phyloP scores from a whole-genome alignment of 2,113 vertebrate species.

The Fukomys damarensis region DNA sequence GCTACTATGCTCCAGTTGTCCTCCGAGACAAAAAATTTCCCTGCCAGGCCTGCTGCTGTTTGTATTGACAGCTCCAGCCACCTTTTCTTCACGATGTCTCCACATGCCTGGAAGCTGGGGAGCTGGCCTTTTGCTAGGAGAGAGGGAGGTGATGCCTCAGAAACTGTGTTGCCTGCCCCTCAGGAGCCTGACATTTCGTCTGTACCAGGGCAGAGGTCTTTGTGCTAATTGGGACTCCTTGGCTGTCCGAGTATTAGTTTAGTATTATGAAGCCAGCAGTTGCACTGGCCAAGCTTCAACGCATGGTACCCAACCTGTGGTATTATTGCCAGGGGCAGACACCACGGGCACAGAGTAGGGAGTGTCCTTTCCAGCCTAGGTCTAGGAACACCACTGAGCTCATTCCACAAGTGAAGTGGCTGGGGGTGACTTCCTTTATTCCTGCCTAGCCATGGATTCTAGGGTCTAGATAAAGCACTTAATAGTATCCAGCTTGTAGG shows the following conservation, averaged over 20 bases:
- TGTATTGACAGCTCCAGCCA: not conserved
- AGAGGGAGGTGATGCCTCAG: not conserved
- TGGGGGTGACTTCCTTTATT: not conserved
- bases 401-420: not conserved
- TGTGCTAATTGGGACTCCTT: constrained; percentile 55
- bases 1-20: not conserved
- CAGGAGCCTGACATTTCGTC: constrained; percentile 52
- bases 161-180: not conserved
- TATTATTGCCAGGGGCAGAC: not conserved
- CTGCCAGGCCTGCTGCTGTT: not conserved
- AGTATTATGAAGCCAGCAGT: not conserved
- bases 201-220: not conserved
- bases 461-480: not conserved
- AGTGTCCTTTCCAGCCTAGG: not conserved
- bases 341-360: not conserved
- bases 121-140: constrained; percentile 45
- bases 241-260: not conserved
- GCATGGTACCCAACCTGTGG: not conserved
- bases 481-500: not conserved
- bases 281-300: not conserved
- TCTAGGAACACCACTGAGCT: not conserved
- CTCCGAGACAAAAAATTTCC: constrained; percentile 4
- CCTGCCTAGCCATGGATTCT: not conserved
- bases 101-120: not conserved
- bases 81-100: not conserved